Percentiles rank a stretch among this genome's conserved stretches.
These are phyloP conservation scores for Megaceryle torquata DNA, from an alignment of 2,113 vertebrate species.

Conservation along the genomic window DNA sequence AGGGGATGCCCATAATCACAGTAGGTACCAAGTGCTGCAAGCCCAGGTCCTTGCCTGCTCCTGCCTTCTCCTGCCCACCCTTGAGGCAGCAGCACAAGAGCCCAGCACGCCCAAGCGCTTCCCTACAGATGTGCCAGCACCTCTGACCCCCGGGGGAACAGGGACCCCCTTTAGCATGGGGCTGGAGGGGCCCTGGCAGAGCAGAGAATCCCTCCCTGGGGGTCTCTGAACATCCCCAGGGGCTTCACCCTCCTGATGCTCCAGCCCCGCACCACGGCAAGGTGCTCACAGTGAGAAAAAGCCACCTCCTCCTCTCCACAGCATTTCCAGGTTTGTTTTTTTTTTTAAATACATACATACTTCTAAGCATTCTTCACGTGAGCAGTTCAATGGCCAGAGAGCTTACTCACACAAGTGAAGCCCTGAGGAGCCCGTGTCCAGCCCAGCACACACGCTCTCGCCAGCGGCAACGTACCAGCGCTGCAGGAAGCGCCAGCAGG, in stretches of 20 bases:
- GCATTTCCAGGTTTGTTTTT: accelerated
- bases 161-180: accelerated
- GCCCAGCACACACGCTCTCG: not conserved
- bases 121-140: not conserved
- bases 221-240: not conserved
- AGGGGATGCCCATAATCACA: not conserved
- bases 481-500: not conserved
- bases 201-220: not conserved
- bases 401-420: not conserved
- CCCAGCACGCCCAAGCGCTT: not conserved
- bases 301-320: not conserved
- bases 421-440: not conserved
- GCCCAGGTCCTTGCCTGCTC: not conserved
- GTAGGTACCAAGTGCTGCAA: not conserved
- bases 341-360: accelerated
- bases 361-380: not conserved
- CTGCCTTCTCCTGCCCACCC: not conserved
- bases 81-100: accelerated
- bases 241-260: not conserved
- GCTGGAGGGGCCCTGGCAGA: not conserved
- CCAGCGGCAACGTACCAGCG: accelerated
- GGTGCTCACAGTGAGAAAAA: accelerated
- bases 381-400: not conserved
- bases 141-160: accelerated
- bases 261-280: not conserved